Conservation (phyloP, 2,797 vertebrate genomes). For the Galaxias olidus region DNA sequence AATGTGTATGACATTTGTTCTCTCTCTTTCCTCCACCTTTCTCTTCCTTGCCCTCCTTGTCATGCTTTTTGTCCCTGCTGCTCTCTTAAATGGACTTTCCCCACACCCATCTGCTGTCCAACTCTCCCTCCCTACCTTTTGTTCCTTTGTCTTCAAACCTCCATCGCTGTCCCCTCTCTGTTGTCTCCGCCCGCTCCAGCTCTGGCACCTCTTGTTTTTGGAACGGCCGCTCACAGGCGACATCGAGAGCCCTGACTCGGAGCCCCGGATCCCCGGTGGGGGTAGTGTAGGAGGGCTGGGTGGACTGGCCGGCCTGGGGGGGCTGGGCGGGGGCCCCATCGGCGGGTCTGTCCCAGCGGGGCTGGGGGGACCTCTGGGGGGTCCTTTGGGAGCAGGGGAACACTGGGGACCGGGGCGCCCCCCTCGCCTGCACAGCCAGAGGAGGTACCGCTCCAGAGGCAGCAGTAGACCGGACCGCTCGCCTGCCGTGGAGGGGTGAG, state of each 20-base stretch:
- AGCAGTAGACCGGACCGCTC: conserved; percentile 90
- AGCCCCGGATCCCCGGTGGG: conserved; percentile 82
- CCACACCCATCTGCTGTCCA: not conserved
- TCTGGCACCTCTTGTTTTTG: conserved; percentile 85
- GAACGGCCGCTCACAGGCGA: conserved; percentile 85
- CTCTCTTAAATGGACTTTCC: not conserved
- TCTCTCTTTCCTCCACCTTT: not conserved
- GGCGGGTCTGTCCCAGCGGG: conserved; percentile 75
- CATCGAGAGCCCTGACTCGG: conserved; percentile 80
- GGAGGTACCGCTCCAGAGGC: conserved; percentile 86
- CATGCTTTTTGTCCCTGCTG: not conserved
- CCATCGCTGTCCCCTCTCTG: not conserved
- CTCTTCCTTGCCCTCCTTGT: not conserved
- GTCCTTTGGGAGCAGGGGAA: conserved; percentile 74
- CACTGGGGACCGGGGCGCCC: conserved; percentile 87
- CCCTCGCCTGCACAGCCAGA: conserved; percentile 82
- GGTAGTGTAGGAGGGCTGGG: conserved; percentile 52
- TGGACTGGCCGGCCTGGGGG: conserved; percentile 67
- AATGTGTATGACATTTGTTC: not conserved
- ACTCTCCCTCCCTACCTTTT: not conserved
- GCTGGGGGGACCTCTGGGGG: conserved; percentile 67
- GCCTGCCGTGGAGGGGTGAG: conserved; percentile 91
- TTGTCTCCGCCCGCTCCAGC: conserved; percentile 63
- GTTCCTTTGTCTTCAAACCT: not conserved
- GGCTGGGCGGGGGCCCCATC: conserved; percentile 61